These are phyloP conservation scores for Spea hammondii DNA, from an alignment of 2,797 vertebrate species.

Conservation along the genomic window DNA sequence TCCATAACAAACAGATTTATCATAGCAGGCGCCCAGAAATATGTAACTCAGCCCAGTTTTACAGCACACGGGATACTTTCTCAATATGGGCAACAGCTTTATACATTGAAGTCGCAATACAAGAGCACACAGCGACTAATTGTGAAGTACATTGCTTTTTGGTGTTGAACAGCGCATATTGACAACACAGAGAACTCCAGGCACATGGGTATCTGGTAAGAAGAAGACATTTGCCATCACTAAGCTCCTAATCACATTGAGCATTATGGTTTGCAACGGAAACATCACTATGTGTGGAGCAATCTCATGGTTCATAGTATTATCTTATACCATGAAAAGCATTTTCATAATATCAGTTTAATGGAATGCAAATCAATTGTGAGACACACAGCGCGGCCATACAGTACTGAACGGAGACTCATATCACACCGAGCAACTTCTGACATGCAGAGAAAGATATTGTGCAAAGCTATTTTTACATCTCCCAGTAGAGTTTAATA, in stretches of 20 bases:
- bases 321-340: too few relatives aligned
- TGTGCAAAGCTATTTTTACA: neutral
- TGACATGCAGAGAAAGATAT: neutral
- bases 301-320: neutral
- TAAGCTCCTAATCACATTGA: too few relatives aligned
- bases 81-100: neutral
- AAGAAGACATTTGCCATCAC: neutral
- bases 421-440: neutral
- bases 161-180: neutral
- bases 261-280: too few relatives aligned
- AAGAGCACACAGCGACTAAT: neutral
- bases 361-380: neutral
- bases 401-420: neutral
- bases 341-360: too few relatives aligned
- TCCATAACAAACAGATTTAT: too few relatives aligned
- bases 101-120: too few relatives aligned
- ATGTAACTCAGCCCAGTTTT: neutral
- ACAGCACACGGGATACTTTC: neutral
- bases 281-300: neutral
- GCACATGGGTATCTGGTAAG: neutral
- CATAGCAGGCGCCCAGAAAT: neutral
- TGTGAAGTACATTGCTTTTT: neutral
- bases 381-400: neutral
- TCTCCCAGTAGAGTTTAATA: neutral
- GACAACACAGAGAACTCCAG: neutral